Percentiles rank a stretch among this genome's conserved stretches.
These are phyloP conservation scores for Microtus oregoni DNA, from an alignment of 2,113 vertebrate species.

Conservation along the genomic window DNA sequence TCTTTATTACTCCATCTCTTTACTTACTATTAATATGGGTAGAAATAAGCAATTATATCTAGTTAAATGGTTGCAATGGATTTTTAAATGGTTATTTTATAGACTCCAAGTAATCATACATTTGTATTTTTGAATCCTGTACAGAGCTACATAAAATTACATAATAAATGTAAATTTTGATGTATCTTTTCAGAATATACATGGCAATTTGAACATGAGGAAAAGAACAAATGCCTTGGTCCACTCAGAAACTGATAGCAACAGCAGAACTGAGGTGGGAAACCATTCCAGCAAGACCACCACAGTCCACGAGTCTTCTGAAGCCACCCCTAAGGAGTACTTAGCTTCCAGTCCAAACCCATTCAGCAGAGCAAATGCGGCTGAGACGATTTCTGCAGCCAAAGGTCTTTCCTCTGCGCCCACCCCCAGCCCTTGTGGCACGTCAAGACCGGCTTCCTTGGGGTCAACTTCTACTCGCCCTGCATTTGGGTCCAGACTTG, in stretches of 20 bases:
- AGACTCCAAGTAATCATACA: not conserved
- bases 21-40: not conserved
- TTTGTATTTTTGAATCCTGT: conserved; percentile 37
- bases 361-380: conserved; percentile 90
- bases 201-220: conserved; percentile 94
- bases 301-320: conserved; percentile 86
- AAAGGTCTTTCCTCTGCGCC: conserved; percentile 88
- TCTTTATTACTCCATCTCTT: not conserved
- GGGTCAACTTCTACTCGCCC: conserved; percentile 90
- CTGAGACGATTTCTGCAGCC: conserved; percentile 89
- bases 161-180: conserved; percentile 57
- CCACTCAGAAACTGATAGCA: conserved; percentile 86
- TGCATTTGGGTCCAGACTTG: conserved; percentile 93
- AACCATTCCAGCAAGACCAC: conserved; percentile 87
- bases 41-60: conserved; percentile 10
- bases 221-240: conserved; percentile 92
- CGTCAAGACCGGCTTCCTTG: conserved; percentile 83
- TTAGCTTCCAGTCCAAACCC: conserved; percentile 93
- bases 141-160: conserved; percentile 40
- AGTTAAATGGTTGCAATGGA: not conserved
- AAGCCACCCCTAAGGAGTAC: conserved; percentile 85
- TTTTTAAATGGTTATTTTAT: conserved; percentile 41
- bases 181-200: conserved; percentile 88
- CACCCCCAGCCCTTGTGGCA: conserved; percentile 90
- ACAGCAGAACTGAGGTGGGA: conserved; percentile 89